phyloP scores from a whole-genome alignment of 2,888 invertebrate genomes.

The Pasiphila rectangulata region DNA sequence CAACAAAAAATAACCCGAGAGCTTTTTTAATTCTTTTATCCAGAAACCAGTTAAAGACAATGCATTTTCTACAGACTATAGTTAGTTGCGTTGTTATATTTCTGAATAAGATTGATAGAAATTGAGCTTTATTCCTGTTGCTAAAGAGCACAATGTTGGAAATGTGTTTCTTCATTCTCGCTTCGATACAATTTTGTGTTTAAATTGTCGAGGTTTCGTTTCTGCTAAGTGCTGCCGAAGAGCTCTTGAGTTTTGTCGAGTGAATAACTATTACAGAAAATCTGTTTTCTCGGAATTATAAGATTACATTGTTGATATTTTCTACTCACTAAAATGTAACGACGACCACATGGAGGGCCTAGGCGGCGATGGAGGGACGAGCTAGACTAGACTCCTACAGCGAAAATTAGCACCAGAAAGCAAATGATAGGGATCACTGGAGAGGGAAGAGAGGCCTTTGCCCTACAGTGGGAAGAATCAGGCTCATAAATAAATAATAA shows the following conservation, averaged over 20 bases:
- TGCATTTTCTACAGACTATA: constrained; percentile 21
- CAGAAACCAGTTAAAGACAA: constrained; percentile 56
- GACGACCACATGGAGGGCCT: no score
- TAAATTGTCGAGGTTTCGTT: constrained; percentile 6
- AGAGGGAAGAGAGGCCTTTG: no score
- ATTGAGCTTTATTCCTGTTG: neutral
- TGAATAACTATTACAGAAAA: neutral
- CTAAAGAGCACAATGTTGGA: neutral
- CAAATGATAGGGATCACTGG: no score
- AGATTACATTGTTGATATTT: no score
- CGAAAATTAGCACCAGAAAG: no score
- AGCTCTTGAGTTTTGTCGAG: constrained; percentile 5
- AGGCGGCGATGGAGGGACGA: no score
- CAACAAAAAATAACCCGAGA: constrained; percentile 46
- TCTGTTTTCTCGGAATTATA: neutral
- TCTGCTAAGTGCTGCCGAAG: neutral
- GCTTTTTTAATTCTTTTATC: constrained; percentile 46
- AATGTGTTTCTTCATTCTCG: neutral
- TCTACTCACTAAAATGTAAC: no score
- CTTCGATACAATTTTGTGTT: constrained; percentile 6
- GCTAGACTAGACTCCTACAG: no score
- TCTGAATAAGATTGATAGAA: neutral
- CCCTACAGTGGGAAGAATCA: no score
- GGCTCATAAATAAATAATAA: no score
- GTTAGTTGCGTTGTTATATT: neutral